A percentile compares a stretch with the other conserved stretches of the same genome.
Conservation (phyloP, 2,888 invertebrate species). For the Eledona agricola region DNA sequence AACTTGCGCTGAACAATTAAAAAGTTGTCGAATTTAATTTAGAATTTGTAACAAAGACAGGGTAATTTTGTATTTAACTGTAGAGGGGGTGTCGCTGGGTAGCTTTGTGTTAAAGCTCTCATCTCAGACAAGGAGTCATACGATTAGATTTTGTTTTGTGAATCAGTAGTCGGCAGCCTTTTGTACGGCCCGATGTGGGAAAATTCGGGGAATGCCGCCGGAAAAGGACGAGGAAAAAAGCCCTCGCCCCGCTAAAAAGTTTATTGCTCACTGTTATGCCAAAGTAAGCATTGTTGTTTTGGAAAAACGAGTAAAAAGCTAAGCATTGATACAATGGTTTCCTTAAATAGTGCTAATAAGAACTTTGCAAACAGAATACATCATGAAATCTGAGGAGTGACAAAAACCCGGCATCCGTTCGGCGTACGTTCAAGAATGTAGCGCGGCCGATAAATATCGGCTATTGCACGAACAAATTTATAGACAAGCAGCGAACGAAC, state of each 20-base stretch:
- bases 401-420: slow-evolving; percentile 55
- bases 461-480: slow-evolving; percentile 54
- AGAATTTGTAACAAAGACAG: too few relatives aligned
- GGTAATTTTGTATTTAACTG: too few relatives aligned
- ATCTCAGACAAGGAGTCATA: too few relatives aligned
- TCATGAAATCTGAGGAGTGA: slow-evolving; percentile 56
- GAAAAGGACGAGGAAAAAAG: slow-evolving; percentile 17
- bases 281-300: slow-evolving; percentile 52
- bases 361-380: slow-evolving; percentile 56
- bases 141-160: too few relatives aligned
- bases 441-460: slow-evolving; percentile 47
- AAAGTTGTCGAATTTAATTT: too few relatives aligned
- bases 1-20: too few relatives aligned
- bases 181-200: slow-evolving; percentile 25
- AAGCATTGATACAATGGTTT: slow-evolving; percentile 56
- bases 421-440: slow-evolving; percentile 53
- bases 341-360: slow-evolving; percentile 59
- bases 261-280: slow-evolving; percentile 52
- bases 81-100: too few relatives aligned
- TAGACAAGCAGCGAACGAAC: slow-evolving; percentile 50
- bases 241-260: slow-evolving; percentile 36
- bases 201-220: slow-evolving; percentile 33
- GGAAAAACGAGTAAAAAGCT: slow-evolving; percentile 50
- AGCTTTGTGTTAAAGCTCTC: too few relatives aligned
- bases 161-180: background rate